Evolutionary conservation across 1,140 invertebrate species (phyloP).

Genomic region (Antheraea pernyi): DNA sequence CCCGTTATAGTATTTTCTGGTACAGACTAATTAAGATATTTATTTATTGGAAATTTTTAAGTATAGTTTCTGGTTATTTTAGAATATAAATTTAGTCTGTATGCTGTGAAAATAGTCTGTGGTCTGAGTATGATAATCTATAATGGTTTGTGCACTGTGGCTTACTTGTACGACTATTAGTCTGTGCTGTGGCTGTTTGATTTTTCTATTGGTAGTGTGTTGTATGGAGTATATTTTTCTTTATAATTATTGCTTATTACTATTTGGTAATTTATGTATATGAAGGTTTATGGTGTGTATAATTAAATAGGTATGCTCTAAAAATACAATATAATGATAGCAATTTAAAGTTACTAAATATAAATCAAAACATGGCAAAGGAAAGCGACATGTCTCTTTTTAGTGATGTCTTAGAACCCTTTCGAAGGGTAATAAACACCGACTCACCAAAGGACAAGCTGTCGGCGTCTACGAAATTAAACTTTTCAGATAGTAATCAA

Average conservation of each 20-base stretch:
- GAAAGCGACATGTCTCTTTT: slow-evolving; percentile 73
- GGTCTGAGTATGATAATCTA: too few species aligned
- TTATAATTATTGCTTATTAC: too few species aligned
- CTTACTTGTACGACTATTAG: too few species aligned
- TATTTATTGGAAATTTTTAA: too few species aligned
- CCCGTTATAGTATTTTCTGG: too few species aligned
- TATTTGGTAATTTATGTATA: background rate
- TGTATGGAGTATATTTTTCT: background rate
- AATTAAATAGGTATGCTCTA: background rate
- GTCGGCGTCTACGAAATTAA: slow-evolving; percentile 61
- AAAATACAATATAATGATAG: slow-evolving; percentile 13
- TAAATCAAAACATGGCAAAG: slow-evolving; percentile 56
- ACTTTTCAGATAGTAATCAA: slow-evolving; percentile 71
- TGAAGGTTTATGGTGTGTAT: background rate
- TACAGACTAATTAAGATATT: too few species aligned
- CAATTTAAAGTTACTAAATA: background rate
- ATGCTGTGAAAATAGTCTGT: too few species aligned
- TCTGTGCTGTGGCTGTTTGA: too few species aligned
- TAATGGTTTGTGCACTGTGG: too few species aligned
- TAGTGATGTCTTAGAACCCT: slow-evolving; percentile 71
- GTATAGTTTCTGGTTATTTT: too few species aligned
- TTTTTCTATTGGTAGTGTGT: too few species aligned
- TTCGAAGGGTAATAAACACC: slow-evolving; percentile 69
- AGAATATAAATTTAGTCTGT: too few species aligned
- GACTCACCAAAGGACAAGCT: slow-evolving; percentile 69